Conservation (phyloP, 2,797 vertebrate species). For the Tauraco hartlaubi region DNA sequence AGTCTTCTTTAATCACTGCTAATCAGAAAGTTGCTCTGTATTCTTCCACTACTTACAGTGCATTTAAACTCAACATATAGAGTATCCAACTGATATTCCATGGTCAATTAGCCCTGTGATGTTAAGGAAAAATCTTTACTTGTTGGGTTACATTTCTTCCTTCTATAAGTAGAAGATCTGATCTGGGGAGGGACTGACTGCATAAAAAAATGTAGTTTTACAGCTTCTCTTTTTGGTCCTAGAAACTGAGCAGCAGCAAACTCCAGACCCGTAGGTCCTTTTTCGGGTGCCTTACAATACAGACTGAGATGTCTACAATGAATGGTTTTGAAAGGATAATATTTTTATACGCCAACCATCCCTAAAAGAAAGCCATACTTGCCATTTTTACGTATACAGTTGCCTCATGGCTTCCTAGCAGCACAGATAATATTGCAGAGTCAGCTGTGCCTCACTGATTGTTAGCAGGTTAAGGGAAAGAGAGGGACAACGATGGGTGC, state of each 20-base stretch:
- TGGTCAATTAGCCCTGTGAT: not conserved
- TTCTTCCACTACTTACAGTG: not conserved
- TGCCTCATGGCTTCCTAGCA: not conserved
- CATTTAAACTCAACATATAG: not conserved
- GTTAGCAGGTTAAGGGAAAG: not conserved
- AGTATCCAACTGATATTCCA: not conserved
- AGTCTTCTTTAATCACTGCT: not conserved
- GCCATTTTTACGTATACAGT: rapidly evolving
- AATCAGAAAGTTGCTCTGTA: not conserved
- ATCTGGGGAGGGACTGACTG: not conserved
- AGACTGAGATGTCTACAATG: not conserved
- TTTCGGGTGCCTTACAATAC: not conserved
- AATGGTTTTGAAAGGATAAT: not conserved
- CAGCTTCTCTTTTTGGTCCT: not conserved
- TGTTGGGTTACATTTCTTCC: not conserved
- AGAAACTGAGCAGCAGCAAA: not conserved
- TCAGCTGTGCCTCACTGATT: not conserved
- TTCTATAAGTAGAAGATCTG: not conserved
- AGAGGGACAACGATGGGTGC: not conserved
- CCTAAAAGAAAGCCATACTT: not conserved
- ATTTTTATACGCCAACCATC: not conserved
- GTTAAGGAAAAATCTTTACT: not conserved
- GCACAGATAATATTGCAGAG: not conserved
- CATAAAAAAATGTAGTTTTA: not conserved
- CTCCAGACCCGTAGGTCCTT: not conserved